phyloP scores from a whole-genome alignment of 1,140 invertebrate genomes.

The Bradysia coprophila region DNA sequence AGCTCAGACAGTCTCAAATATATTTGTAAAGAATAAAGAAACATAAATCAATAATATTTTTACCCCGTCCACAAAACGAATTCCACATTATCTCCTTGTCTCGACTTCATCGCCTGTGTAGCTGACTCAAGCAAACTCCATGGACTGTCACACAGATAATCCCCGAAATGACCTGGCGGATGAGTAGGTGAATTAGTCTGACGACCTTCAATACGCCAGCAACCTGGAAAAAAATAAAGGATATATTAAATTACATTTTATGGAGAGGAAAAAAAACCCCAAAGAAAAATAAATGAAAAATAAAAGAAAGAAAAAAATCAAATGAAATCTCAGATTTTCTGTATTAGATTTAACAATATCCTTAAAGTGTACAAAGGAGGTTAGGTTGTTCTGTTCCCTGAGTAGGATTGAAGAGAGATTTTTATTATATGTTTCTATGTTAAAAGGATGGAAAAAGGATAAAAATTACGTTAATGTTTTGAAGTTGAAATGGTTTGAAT shows the following conservation, averaged over 20 bases:
- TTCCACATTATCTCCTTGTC: slow-evolving; percentile 65
- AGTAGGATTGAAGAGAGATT: no score
- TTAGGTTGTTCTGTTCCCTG: no score
- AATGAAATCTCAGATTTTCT: background rate
- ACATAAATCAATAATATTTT: no score
- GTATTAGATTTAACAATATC: no score
- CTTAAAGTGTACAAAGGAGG: no score
- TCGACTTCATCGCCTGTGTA: slow-evolving; percentile 57
- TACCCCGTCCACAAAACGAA: slow-evolving; percentile 90
- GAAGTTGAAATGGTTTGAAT: no score
- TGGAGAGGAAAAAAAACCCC: background rate
- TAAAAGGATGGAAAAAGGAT: no score
- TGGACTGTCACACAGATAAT: slow-evolving; percentile 76
- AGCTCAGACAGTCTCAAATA: no score
- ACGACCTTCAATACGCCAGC: slow-evolving; percentile 21
- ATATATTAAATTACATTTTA: background rate
- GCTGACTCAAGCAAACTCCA: slow-evolving; percentile 71
- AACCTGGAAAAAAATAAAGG: slow-evolving; percentile 18
- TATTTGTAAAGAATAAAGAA: no score
- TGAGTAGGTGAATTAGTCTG: slow-evolving; percentile 10
- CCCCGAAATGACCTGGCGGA: slow-evolving; percentile 46
- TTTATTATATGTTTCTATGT: no score
- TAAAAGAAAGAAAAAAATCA: background rate
- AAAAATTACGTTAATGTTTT: no score
- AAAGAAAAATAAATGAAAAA: background rate